These are phyloP conservation scores for Myotis vivesi DNA, from an alignment of 2,797 vertebrate genomes.

Conservation along the genomic window DNA sequence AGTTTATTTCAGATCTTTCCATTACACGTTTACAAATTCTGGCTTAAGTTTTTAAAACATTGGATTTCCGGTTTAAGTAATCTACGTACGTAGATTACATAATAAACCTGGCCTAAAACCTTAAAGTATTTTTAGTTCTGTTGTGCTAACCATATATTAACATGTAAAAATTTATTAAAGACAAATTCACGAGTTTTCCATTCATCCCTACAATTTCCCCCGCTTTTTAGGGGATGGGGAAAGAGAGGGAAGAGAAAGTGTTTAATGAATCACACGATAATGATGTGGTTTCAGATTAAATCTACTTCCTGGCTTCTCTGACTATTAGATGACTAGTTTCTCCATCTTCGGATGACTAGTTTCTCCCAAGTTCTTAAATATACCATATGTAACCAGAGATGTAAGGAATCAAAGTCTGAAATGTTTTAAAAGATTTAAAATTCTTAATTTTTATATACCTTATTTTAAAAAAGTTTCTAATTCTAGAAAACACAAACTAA, in stretches of 20 bases:
- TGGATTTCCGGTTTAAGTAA: conserved; percentile 81
- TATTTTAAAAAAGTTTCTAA: background rate
- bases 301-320: conserved; percentile 20
- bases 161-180: conserved; percentile 78
- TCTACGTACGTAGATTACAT: conserved; percentile 69
- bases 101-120: conserved; percentile 78
- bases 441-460: conserved; percentile 8
- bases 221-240: conserved; percentile 57
- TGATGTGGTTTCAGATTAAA: conserved; percentile 47
- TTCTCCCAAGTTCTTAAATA: conserved; percentile 24
- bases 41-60: conserved; percentile 78
- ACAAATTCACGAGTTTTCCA: conserved; percentile 80
- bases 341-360: background rate
- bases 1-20: conserved; percentile 81
- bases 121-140: conserved; percentile 81
- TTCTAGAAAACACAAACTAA: conserved; percentile 39
- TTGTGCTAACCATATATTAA: conserved; percentile 78
- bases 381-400: background rate
- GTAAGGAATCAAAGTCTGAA: conserved; percentile 13
- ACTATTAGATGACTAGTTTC: background rate
- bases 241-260: conserved; percentile 53
- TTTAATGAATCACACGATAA: conserved; percentile 52
- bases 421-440: conserved; percentile 19
- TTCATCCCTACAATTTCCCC: conserved; percentile 57
- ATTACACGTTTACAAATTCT: conserved; percentile 82